Evolutionary conservation across 1,140 invertebrate genomes (phyloP), one percentile per base, ranked within the genome.

Genomic region (Cylas formicarius): DNA sequence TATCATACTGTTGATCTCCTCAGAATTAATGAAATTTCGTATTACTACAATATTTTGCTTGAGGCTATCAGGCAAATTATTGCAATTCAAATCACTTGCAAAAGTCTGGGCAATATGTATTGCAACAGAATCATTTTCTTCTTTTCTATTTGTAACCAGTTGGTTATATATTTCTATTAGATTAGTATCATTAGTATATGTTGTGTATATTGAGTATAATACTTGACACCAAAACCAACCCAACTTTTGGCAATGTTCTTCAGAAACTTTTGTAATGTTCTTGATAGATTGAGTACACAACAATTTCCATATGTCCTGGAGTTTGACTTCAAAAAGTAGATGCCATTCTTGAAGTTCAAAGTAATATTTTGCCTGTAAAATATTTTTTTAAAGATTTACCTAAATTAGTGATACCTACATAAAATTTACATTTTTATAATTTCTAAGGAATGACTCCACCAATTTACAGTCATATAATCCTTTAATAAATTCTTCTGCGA

Each of bases 361-460:
- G 35, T 53, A 64, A 21, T 62, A 29, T 53, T 60, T 61, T 4
- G 56, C 58, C 63, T 67, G 31, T 41, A 62, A 62, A 34, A 45
- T 56, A 43, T 11, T 35, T 42, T 41, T 37, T n/a, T n/a, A 16
- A 39, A 3, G 2, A 9, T 20, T 39, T 6, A 39, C 28, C 16
- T 24, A 0, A 29, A 39, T 6, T 6, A 31, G 11, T 31, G 11
- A 31, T 4, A 11, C 5, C 11, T 11, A 33, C 14, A 7, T 14
- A 9, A 33, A 7, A 40, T 22, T 31, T 41, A 47, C 44, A 24
- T 40, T 48, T 9, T 42, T 48, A 42, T 37, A 48, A 31, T 48
- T 29, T 11, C 2, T 23, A 11, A 48, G 22, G 38, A 41, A 42
- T 4, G 39, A 22, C 4, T 41, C 22, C n/a, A 9, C 13, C 13